phyloP scores from a whole-genome alignment of 2,888 invertebrate genomes.

The Nesidiocoris tenuis region DNA sequence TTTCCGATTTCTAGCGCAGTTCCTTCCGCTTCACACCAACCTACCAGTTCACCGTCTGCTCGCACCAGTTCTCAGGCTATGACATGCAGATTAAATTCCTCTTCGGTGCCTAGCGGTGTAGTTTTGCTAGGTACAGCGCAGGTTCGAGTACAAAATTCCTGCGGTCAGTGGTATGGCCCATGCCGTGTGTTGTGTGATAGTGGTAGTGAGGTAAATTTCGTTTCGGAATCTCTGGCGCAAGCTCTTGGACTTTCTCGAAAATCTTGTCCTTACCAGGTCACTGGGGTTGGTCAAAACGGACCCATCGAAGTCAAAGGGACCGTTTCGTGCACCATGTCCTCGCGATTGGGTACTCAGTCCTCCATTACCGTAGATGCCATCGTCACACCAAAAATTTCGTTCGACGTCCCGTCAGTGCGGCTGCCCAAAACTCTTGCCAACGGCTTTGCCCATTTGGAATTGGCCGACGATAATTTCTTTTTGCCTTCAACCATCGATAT shows the following conservation, averaged over 20 bases:
- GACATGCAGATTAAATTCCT: too few species aligned
- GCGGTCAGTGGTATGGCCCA: background rate
- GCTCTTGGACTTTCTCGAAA: background rate
- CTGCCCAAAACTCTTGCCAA: background rate
- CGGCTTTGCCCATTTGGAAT: background rate
- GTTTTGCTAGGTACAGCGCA: background rate
- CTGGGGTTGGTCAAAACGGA: background rate
- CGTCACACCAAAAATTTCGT: background rate
- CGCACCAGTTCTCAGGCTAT: too few species aligned
- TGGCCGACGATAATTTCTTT: slow-evolving; percentile 1
- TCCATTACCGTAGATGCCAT: background rate
- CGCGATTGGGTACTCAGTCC: background rate
- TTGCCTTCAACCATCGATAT: background rate
- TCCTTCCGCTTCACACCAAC: too few species aligned
- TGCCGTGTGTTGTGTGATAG: background rate
- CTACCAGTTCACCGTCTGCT: too few species aligned
- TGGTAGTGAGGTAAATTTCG: background rate
- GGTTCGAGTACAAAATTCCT: background rate
- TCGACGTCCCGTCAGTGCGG: background rate
- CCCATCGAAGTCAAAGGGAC: background rate
- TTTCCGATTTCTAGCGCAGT: too few species aligned
- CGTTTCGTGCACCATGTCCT: background rate
- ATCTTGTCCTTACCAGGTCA: background rate
- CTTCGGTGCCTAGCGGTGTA: too few species aligned
- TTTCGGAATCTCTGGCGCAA: background rate